Percentiles rank a stretch among this genome's conserved stretches.
Conservation (phyloP, 2,797 vertebrate species). For the Sebastes kiyomatsui region DNA sequence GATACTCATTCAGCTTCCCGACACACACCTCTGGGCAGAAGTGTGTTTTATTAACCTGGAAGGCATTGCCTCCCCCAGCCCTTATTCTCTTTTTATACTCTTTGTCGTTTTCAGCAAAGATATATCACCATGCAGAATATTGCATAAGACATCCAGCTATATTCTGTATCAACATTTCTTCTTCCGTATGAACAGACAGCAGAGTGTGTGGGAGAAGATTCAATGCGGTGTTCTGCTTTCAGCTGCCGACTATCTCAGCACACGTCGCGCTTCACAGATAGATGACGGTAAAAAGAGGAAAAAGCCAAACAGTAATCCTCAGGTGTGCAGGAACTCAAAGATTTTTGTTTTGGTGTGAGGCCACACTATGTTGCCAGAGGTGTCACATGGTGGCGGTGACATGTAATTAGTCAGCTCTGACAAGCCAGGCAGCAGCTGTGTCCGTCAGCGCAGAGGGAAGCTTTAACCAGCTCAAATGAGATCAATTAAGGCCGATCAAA, state of each 20-base stretch:
- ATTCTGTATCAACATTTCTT: conserved; percentile 19
- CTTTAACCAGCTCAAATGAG: conserved; percentile 47
- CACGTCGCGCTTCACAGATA: neutral
- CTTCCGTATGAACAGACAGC: neutral
- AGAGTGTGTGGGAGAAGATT: conserved; percentile 1
- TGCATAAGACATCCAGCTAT: conserved; percentile 19
- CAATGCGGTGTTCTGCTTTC: neutral
- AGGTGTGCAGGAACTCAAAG: neutral
- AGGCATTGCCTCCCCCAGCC: neutral
- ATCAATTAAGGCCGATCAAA: conserved; percentile 56
- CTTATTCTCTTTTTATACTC: neutral
- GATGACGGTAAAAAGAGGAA: neutral
- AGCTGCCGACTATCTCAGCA: neutral
- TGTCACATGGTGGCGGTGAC: conserved; percentile 10
- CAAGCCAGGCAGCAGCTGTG: conserved; percentile 29
- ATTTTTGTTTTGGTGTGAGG: neutral
- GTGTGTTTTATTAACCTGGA: neutral
- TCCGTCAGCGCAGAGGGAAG: conserved; percentile 4
- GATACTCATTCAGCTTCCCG: neutral
- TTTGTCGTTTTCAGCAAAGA: conserved; percentile 7
- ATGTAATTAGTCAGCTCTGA: conserved; percentile 47
- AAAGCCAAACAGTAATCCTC: neutral
- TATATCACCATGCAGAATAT: conserved; percentile 12
- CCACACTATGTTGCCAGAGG: neutral
- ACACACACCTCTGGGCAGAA: neutral